Evolutionary conservation across 2,888 invertebrate species (phyloP).

Genomic region (Congeria kusceri): DNA sequence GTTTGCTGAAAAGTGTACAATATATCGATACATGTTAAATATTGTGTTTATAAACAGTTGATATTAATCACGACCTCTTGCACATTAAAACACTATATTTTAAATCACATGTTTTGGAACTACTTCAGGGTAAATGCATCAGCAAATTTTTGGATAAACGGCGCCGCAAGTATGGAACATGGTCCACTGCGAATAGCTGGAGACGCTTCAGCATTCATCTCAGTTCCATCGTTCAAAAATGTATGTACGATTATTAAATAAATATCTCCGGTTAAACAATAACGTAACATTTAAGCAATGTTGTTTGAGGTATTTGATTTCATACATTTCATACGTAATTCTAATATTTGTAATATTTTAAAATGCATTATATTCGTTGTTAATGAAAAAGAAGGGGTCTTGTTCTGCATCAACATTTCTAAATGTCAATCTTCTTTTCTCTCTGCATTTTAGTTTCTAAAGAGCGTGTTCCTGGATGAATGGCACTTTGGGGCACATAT

Average conservation of each 20-base stretch:
- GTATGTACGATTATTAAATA: background rate
- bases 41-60: background rate
- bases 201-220: background rate
- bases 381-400: too few species aligned
- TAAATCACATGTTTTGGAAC: background rate
- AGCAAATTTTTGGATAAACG: background rate
- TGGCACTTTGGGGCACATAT: constrained; percentile 30
- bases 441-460: constrained; percentile 30
- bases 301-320: background rate
- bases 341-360: background rate
- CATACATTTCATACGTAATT: background rate
- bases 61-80: background rate
- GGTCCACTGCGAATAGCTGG: background rate
- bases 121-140: background rate
- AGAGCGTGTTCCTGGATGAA: constrained; percentile 34
- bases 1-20: background rate
- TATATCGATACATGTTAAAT: background rate
- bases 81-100: background rate
- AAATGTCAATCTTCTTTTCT: background rate
- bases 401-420: too few species aligned
- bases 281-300: background rate
- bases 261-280: background rate
- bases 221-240: constrained; percentile 1
- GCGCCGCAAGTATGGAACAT: background rate
- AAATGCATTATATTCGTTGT: too few species aligned